Base-by-base conservation (phyloP, 2,797 vertebrate species). In the Furcifer pardalis region DNA sequence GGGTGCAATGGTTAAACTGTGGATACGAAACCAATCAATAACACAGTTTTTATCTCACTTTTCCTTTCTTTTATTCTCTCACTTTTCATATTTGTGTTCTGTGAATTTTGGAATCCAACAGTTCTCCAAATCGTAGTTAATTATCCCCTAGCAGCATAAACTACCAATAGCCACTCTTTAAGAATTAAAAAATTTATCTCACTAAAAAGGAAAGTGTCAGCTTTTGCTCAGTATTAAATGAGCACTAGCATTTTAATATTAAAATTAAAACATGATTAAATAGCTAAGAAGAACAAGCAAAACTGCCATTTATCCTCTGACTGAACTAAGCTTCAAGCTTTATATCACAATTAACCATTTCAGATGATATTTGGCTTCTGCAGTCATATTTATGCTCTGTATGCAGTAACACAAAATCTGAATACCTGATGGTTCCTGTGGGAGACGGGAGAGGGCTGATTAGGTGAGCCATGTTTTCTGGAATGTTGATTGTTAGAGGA, bases 401-500 rank as follows among this genome's bases (percentile, higher is more conserved):
- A 74, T 2, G 4, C 81, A 81, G 68, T 66, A 85, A 77, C 69
- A 83, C 81, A 89, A 90, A 85, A 82, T 90, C 88, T 79, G 88
- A 71, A 80, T 97, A 99, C 98, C 98, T 99, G 95, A 99, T 98
- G 90, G 98, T 99, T 95, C 98, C 98, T 0, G 98, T 98, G 17
- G 98, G 98, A 88, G 98, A 99, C 2, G 98, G 98, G 84, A 99
- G 97, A 30, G 98, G 98, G 91, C 98, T 99, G 97, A 98, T 98
- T 80, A 98, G 96, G 95, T 99, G 97, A 90, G 98, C 97, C 87
- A 99, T 98, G 96, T 97, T 98, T 92, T 99, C 98, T 93, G 98
- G 98, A 97, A 99, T 99, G 97, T 97, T 98, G 96, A 99, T 99
- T 95, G 98, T 99, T 86, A 99, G 96, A 0, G 98, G 98, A 66